Evolutionary conservation across 1,140 invertebrate genomes (phyloP).

Genomic region (Lutraria rhynchaena): DNA sequence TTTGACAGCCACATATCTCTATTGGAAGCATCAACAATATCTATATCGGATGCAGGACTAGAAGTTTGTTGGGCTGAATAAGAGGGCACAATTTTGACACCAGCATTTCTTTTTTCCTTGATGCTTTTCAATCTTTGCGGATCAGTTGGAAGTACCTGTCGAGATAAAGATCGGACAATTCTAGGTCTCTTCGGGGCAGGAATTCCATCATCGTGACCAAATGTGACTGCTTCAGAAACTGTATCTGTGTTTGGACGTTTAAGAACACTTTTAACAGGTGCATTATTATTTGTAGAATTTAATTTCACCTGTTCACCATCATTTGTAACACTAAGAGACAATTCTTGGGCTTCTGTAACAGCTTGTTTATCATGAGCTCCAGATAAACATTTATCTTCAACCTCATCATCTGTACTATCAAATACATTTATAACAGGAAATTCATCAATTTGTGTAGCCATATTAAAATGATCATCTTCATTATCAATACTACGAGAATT

Average conservation of each 20-base stretch:
- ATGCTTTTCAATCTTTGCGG: constrained; percentile 41
- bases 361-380: no score
- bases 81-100: not conserved
- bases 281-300: no score
- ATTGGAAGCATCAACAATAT: not conserved
- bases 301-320: no score
- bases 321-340: no score
- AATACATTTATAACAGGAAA: not conserved
- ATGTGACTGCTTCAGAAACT: not conserved
- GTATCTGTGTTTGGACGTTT: constrained; percentile 4
- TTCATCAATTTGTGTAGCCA: not conserved
- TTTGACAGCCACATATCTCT: constrained; percentile 41
- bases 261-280: not conserved
- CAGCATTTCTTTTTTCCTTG: constrained; percentile 30
- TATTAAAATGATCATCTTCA: not conserved
- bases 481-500: not conserved
- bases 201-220: not conserved
- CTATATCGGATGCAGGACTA: not conserved
- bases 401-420: not conserved
- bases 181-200: constrained; percentile 3
- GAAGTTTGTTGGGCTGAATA: not conserved
- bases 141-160: constrained; percentile 1
- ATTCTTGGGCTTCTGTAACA: not conserved
- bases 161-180: not conserved
- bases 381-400: not conserved